Conservation (phyloP, 2,797 vertebrate genomes). For the Artibeus lituratus region DNA sequence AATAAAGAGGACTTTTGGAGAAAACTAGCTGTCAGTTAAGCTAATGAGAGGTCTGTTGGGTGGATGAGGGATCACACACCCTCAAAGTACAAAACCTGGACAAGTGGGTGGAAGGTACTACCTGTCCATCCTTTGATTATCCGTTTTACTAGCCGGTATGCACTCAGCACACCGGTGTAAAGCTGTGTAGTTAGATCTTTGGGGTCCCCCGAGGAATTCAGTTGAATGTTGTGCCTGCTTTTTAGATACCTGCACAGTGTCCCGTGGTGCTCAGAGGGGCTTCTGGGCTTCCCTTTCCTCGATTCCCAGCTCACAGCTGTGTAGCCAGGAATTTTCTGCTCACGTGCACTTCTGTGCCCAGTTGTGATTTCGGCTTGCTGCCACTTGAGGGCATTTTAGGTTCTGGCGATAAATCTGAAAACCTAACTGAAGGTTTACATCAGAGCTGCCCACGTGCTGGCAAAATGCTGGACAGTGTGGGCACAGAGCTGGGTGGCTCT, state of each 20-base stretch:
- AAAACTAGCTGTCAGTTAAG: background rate
- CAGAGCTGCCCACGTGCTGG: background rate
- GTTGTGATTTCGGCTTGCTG: conserved; percentile 48
- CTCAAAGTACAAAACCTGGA: background rate
- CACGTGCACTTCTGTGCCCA: background rate
- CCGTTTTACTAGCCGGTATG: background rate
- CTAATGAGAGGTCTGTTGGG: background rate
- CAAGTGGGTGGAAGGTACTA: background rate
- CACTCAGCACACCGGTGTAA: background rate
- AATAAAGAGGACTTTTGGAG: background rate
- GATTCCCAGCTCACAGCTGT: background rate
- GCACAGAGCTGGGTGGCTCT: background rate
- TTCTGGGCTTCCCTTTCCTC: background rate
- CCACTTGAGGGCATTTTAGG: conserved; percentile 56
- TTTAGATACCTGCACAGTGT: background rate
- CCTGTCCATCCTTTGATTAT: background rate
- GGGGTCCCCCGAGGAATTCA: background rate
- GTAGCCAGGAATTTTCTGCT: background rate
- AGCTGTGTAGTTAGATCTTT: background rate
- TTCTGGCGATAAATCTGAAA: background rate
- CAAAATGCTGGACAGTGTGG: background rate
- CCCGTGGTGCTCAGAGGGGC: rapidly evolving
- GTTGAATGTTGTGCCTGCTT: background rate
- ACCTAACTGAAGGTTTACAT: background rate
- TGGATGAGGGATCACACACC: rapidly evolving